Evolutionary conservation across 2,888 invertebrate species (phyloP).

Genomic region (Acanthosepion lycidas): DNA sequence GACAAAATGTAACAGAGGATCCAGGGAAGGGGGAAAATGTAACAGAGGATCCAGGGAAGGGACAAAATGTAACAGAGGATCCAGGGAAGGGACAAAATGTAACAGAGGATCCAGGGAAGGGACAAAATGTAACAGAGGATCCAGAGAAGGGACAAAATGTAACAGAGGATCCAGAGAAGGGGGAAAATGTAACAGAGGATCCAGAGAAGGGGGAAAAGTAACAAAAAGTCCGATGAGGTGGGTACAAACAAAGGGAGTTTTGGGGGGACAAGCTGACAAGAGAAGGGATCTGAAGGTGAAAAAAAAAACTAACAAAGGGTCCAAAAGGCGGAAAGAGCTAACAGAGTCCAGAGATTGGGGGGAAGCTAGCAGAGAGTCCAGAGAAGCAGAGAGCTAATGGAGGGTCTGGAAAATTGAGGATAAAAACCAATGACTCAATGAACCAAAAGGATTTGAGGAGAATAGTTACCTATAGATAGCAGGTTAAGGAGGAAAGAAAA

Average conservation of each 20-base stretch:
- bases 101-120: too few relatives aligned
- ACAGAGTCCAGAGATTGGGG: background rate
- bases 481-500: background rate
- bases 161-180: background rate
- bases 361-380: background rate
- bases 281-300: background rate
- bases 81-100: too few relatives aligned
- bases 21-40: background rate
- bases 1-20: background rate
- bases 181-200: background rate
- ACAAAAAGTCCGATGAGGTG: too few relatives aligned
- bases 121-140: too few relatives aligned
- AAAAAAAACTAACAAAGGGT: background rate
- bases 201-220: too few relatives aligned
- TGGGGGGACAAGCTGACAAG: too few relatives aligned
- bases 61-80: too few relatives aligned
- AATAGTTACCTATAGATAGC: background rate
- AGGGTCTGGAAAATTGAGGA: background rate
- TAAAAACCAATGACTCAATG: too few relatives aligned
- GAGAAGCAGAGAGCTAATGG: background rate
- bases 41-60: background rate
- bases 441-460: too few relatives aligned
- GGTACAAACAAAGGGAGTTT: too few relatives aligned
- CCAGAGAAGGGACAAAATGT: too few relatives aligned
- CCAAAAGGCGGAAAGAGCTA: background rate